Conservation (phyloP, 1,140 invertebrate genomes). For the Drosophila kanapiae region DNA sequence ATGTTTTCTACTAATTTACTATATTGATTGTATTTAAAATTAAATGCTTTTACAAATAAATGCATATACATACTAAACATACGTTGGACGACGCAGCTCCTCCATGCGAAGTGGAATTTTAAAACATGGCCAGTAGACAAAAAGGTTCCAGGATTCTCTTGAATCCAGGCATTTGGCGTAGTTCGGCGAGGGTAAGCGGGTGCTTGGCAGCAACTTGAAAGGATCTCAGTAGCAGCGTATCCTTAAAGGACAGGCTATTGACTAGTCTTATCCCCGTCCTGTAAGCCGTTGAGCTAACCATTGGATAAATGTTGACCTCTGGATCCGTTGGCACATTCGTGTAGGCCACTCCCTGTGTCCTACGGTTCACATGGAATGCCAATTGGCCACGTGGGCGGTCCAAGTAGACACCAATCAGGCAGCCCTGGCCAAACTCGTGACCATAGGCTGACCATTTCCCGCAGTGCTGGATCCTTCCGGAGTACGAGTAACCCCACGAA, state of each 20-base stretch:
- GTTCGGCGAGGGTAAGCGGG: conserved; percentile 53
- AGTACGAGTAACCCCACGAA: conserved; percentile 93
- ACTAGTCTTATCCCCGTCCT: conserved; percentile 89
- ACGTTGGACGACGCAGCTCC: too few relatives aligned
- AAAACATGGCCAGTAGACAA: conserved; percentile 61
- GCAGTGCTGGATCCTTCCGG: conserved; percentile 88
- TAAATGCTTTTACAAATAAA: conserved; percentile 68
- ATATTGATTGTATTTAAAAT: conserved; percentile 59
- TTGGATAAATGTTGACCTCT: conserved; percentile 88
- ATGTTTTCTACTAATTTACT: conserved; percentile 19
- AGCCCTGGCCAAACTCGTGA: conserved; percentile 87
- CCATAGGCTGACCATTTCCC: conserved; percentile 86
- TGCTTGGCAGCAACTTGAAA: conserved; percentile 57
- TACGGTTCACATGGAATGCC: conserved; percentile 90
- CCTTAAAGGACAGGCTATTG: conserved; percentile 86
- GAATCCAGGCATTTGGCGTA: conserved; percentile 73
- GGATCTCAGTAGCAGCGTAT: conserved; percentile 65
- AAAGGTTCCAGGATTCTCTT: conserved; percentile 47
- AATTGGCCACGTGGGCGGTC: conserved; percentile 91
- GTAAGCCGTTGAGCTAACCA: conserved; percentile 91
- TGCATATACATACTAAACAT: conserved; percentile 49
- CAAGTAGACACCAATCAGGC: conserved; percentile 89
- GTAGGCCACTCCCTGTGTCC: conserved; percentile 70
- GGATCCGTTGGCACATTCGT: conserved; percentile 72
- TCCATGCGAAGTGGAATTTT: too few relatives aligned